Evolutionary conservation across 1,140 invertebrate genomes (phyloP), one percentile per base, ranked within the genome.

Genomic region (Rhopalosiphum padi): DNA sequence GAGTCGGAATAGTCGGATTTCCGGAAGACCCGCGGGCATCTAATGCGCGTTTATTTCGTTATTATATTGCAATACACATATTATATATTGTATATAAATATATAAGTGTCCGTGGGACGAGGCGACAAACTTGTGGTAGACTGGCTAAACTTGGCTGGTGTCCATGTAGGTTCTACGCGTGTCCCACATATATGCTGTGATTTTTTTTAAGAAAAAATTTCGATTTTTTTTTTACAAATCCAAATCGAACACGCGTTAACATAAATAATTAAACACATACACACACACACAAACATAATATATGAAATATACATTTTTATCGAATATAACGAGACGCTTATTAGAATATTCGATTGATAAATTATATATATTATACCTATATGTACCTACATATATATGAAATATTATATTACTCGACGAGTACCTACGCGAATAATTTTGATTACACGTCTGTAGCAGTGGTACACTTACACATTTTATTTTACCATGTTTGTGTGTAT

Each of bases 291-390:
- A 86, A 2, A 15, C 43, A 30, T 41, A 6, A 43, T 23, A 7
- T 89, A 87, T 48, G n/a, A 35, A 87, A 88, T 88, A 51, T 48
- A 35, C 86, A 48, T 51, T 88, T 88, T 35, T 48, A 51, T 48
- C 43, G 18, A 77, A n/a, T 48, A n/a, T 89, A 89, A 89, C 51
- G 51, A 55, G 88, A 89, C 35, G n/a, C 35, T 55, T 55, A 89
- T 89, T 89, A 37, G n/a, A 89, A 88, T 88, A 88, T 87, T 48
- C 30, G 85, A 87, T 87, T 87, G 43, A 87, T 88, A 25, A 18
- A 86, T 86, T 88, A 51, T 88, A 51, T 35, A 87, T 87, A 77
- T 77, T 77, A 87, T 87, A 43, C 22, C 4, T 43, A 85, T 85
- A 43, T 85, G 37, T 43, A 85, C 37, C 37, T 37, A 37, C 23